These are phyloP conservation scores for Threskiornis aethiopicus DNA, from an alignment of 2,797 vertebrate species.

Conservation along the genomic window DNA sequence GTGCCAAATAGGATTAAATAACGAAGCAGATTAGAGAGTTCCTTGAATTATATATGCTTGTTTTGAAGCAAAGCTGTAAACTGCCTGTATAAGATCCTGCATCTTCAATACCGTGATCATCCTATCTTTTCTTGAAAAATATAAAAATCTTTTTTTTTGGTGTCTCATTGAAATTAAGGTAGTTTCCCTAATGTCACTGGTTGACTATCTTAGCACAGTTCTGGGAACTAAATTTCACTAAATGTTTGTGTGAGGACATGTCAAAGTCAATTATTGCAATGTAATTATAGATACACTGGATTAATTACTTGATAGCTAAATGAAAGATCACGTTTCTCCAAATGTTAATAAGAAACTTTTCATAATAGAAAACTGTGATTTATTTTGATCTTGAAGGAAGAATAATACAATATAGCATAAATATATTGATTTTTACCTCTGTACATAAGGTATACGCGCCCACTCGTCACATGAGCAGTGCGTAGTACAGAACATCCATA, in stretches of 20 bases:
- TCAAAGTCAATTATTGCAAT: background rate
- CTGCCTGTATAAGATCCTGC: fast-evolving
- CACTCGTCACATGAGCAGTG: background rate
- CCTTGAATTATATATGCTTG: background rate
- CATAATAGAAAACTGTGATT: background rate
- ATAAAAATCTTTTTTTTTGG: fast-evolving
- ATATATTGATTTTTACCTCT: background rate
- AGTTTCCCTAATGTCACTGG: background rate
- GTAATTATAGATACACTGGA: background rate
- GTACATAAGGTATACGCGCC: background rate
- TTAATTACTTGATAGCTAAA: background rate
- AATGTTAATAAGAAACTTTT: background rate
- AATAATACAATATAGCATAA: background rate
- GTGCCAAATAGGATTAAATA: background rate
- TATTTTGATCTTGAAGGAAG: background rate
- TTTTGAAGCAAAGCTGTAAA: background rate
- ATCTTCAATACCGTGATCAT: background rate
- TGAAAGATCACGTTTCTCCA: background rate
- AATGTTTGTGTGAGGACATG: background rate
- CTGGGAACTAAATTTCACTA: background rate
- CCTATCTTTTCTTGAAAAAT: background rate
- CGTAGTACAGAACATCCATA: background rate
- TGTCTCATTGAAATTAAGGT: background rate
- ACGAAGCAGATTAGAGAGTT: background rate
- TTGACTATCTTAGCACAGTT: background rate